A percentile compares a stretch with the other conserved stretches of the same genome.
Conservation (phyloP, 2,888 invertebrate genomes). For the Blastobasis adustella region DNA sequence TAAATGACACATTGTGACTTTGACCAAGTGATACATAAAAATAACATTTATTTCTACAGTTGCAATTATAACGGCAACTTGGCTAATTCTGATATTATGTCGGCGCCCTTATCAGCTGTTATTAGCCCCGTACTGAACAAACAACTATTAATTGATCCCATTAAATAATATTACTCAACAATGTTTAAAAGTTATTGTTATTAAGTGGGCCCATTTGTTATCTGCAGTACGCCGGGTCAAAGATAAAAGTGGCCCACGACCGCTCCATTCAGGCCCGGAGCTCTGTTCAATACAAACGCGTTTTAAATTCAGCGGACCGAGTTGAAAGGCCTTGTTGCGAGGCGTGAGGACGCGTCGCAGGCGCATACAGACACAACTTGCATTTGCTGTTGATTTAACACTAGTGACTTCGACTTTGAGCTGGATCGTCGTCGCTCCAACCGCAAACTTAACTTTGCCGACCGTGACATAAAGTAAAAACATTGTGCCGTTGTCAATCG, state of each 20-base stretch:
- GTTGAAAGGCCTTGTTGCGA: constrained; percentile 29
- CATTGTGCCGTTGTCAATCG: constrained; percentile 22
- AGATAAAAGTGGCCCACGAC: constrained; percentile 34
- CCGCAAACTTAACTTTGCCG: constrained; percentile 2
- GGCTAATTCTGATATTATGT: no score
- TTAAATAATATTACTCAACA: no score
- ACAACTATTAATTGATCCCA: no score
- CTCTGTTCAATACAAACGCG: constrained; percentile 26
- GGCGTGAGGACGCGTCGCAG: constrained; percentile 33
- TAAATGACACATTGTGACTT: no score
- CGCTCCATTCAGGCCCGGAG: constrained; percentile 27
- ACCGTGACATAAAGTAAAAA: constrained; percentile 12
- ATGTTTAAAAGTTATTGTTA: background rate
- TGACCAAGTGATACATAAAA: no score
- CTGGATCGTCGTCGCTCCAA: background rate
- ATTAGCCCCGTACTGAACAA: no score
- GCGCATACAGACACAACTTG: constrained; percentile 26
- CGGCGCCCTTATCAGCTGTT: no score
- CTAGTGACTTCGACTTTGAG: background rate
- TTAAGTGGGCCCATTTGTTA: constrained; percentile 15
- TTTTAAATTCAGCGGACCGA: constrained; percentile 21
- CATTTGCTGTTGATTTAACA: background rate
- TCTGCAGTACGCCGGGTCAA: constrained; percentile 30
- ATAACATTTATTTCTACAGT: no score
- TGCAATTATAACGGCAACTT: no score